These are phyloP conservation scores for Piaya cayana DNA, from an alignment of 2,113 vertebrate genomes.

Conservation along the genomic window DNA sequence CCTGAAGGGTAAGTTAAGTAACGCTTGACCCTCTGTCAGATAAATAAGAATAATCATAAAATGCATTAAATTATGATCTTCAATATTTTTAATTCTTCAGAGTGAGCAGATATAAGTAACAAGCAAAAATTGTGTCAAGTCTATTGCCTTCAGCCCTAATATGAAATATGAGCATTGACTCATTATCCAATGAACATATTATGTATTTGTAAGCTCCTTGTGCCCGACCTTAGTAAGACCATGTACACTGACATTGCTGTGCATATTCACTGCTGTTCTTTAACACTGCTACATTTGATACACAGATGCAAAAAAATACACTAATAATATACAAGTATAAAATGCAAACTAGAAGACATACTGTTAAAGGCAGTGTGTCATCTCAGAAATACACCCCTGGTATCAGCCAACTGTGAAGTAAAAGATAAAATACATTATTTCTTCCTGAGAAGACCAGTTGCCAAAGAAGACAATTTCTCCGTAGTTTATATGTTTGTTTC, in stretches of 20 bases:
- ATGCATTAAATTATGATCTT: background rate
- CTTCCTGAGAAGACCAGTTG: background rate
- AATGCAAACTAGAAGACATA: background rate
- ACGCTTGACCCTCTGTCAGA: background rate
- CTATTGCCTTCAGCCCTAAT: background rate
- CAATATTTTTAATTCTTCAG: background rate
- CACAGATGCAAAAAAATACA: background rate
- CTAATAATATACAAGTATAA: background rate
- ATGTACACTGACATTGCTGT: background rate
- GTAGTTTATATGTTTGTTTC: background rate
- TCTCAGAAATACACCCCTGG: background rate
- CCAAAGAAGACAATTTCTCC: background rate
- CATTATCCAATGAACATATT: background rate
- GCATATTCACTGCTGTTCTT: no score
- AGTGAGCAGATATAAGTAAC: background rate
- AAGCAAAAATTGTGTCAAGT: background rate
- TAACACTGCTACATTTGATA: background rate
- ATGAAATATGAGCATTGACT: background rate
- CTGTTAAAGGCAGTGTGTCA: background rate
- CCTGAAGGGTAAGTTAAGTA: background rate
- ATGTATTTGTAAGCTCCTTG: background rate
- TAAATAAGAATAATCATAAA: background rate
- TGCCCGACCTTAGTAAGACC: background rate
- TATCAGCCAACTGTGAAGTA: background rate
- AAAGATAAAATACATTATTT: conserved; percentile 22